A percentile compares a stretch with the other conserved stretches of the same genome.
Evolutionary conservation across 2,888 invertebrate species (phyloP).

Genomic region (Lepeophtheirus nordmannii): DNA sequence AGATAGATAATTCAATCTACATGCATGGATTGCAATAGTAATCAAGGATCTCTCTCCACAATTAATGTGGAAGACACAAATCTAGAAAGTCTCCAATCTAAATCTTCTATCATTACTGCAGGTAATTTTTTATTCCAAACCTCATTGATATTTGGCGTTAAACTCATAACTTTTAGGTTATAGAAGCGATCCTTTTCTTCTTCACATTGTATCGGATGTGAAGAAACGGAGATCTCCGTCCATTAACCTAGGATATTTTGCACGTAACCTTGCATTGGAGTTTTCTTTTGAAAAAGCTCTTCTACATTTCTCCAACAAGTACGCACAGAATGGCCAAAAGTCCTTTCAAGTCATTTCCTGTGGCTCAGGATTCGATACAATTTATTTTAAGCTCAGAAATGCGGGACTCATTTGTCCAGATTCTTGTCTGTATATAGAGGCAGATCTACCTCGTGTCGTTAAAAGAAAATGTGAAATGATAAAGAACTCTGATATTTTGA

Average conservation of each 20-base stretch:
- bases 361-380: background rate
- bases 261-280: background rate
- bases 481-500: background rate
- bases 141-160: background rate
- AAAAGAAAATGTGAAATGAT: background rate
- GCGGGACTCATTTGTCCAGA: background rate
- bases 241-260: constrained; percentile 1
- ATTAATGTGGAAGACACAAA: constrained; percentile 5
- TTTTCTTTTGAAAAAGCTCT: background rate
- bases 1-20: too few relatives aligned
- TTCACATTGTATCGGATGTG: background rate
- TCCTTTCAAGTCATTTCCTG: background rate
- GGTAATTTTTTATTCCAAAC: background rate
- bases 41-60: too few relatives aligned
- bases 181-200: constrained; percentile 2
- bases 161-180: background rate
- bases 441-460: background rate
- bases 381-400: background rate
- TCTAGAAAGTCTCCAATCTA: background rate
- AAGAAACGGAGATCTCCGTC: background rate
- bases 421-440: background rate
- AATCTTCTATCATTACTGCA: background rate
- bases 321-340: too few relatives aligned
- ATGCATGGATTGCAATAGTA: too few relatives aligned
- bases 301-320: background rate